Percentiles rank a stretch among this genome's conserved stretches.
Evolutionary conservation across 2,888 invertebrate genomes (phyloP).

Genomic region (Tupiocoris notatus): DNA sequence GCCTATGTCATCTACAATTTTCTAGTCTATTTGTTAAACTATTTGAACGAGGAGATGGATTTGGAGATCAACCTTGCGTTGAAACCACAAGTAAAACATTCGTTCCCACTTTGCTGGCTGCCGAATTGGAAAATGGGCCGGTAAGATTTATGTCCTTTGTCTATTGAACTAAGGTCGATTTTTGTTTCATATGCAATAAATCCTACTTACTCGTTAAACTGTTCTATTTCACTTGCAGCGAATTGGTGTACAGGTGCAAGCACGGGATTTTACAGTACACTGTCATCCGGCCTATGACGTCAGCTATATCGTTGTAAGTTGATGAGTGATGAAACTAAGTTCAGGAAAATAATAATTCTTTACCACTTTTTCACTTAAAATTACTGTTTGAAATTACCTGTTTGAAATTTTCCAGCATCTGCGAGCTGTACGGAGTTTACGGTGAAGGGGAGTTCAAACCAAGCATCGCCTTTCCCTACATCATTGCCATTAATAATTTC

Average conservation of each 20-base stretch:
- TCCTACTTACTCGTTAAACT: too few relatives aligned
- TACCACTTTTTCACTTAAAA: too few relatives aligned
- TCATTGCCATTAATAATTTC: constrained; percentile 82
- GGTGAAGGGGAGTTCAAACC: constrained; percentile 88
- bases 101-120: constrained; percentile 88
- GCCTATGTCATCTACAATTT: constrained; percentile 98
- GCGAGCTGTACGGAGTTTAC: constrained; percentile 80
- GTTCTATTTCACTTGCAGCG: constrained; percentile 64
- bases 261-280: constrained; percentile 96
- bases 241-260: constrained; percentile 91
- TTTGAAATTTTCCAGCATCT: constrained; percentile 63
- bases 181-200: too few relatives aligned
- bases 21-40: constrained; percentile 90
- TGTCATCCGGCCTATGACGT: constrained; percentile 84
- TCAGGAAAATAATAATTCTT: too few relatives aligned
- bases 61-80: constrained; percentile 76
- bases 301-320: constrained; percentile 82
- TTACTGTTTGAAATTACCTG: background rate
- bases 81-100: constrained; percentile 82
- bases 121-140: constrained; percentile 89
- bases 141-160: background rate
- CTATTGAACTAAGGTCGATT: too few relatives aligned
- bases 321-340: too few relatives aligned
- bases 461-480: constrained; percentile 83
- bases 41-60: constrained; percentile 80